These are phyloP conservation scores for Ellobius talpinus DNA, from an alignment of 2,113 vertebrate genomes.

Conservation along the genomic window DNA sequence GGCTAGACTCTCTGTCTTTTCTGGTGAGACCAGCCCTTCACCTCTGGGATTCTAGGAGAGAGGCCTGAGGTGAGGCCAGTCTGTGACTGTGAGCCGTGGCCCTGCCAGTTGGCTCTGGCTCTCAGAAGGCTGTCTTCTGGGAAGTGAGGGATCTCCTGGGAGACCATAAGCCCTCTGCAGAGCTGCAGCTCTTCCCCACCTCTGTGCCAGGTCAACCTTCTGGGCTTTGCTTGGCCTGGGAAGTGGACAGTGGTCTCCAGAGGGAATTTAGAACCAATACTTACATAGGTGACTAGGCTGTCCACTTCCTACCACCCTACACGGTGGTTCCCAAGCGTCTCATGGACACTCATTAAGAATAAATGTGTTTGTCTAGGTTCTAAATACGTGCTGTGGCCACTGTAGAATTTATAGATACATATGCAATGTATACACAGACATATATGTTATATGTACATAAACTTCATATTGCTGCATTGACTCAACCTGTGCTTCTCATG, in stretches of 20 bases:
- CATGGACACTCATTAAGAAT: no score
- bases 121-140: not conserved
- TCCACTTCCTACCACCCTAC: rapidly evolving
- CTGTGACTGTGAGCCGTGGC: not conserved
- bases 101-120: not conserved
- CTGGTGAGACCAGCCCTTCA: no score
- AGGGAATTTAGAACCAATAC: not conserved
- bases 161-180: not conserved
- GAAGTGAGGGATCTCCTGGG: not conserved
- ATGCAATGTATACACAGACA: not conserved
- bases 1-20: no score
- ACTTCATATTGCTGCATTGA: not conserved
- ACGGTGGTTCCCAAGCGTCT: rapidly evolving
- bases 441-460: no score
- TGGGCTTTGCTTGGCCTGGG: rapidly evolving
- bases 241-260: rapidly evolving
- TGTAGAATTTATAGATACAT: rapidly evolving
- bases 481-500: not conserved
- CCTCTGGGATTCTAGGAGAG: not conserved
- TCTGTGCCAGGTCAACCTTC: not conserved
- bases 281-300: rapidly evolving
- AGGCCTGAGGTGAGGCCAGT: not conserved
- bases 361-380: not conserved
- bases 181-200: not conserved
- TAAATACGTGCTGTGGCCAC: not conserved